A percentile compares a stretch with the other conserved stretches of the same genome.
phyloP scores from a whole-genome alignment of 1,140 invertebrate genomes.

The Thalassaphorura encarpata region DNA sequence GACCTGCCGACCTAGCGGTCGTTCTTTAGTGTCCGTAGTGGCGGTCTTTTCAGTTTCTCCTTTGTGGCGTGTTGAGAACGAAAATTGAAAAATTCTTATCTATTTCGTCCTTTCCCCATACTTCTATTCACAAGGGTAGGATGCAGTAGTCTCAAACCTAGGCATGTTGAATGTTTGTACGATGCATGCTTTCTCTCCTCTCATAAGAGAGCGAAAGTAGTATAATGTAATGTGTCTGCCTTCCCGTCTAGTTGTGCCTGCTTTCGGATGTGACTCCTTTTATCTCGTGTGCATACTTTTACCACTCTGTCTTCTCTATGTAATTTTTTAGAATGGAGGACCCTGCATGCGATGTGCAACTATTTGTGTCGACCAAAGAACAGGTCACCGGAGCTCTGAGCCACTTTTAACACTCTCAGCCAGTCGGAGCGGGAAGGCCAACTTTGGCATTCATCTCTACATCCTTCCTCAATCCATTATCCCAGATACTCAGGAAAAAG shows the following conservation, averaged over 20 bases:
- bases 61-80: conserved; percentile 7
- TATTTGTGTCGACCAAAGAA: conserved; percentile 82
- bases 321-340: conserved; percentile 52
- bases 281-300: neutral
- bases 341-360: conserved; percentile 83
- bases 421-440: conserved; percentile 59
- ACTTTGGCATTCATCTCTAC: conserved; percentile 63
- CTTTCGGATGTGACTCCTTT: neutral
- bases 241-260: neutral
- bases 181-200: neutral
- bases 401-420: conserved; percentile 69
- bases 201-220: neutral
- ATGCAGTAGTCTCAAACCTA: neutral
- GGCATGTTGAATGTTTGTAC: neutral
- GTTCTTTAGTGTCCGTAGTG: no score
- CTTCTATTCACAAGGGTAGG: conserved; percentile 6
- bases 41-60: conserved; percentile 21
- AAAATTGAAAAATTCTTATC: conserved; percentile 28
- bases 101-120: conserved; percentile 7
- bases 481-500: neutral
- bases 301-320: neutral
- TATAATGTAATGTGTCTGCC: neutral
- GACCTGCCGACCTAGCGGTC: no score
- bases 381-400: conserved; percentile 66
- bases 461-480: neutral